phyloP scores from a whole-genome alignment of 2,113 vertebrate genomes.

The Xerus inauris region DNA sequence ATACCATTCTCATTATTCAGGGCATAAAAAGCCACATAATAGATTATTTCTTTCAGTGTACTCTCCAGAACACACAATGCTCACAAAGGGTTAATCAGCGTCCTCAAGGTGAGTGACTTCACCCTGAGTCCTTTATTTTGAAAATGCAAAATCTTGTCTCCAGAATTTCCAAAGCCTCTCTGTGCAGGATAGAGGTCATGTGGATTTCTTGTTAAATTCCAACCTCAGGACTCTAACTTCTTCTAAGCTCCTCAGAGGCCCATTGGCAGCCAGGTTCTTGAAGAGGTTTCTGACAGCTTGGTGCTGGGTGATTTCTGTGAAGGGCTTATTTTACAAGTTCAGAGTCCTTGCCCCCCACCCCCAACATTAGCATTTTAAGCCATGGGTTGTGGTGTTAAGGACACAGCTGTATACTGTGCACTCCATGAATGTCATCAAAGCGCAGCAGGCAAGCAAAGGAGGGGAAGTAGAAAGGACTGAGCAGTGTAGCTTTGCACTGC shows the following conservation, averaged over 20 bases:
- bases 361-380: slow-evolving; percentile 52
- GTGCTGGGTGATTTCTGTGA: background rate
- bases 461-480: background rate
- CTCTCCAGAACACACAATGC: background rate
- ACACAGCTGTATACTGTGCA: slow-evolving; percentile 31
- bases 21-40: background rate
- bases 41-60: background rate
- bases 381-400: slow-evolving; percentile 44
- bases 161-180: slow-evolving; percentile 58
- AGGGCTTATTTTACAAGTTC: background rate
- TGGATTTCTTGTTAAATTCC: slow-evolving; percentile 68
- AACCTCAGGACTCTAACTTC: slow-evolving; percentile 30
- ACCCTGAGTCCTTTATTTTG: slow-evolving; percentile 27
- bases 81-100: background rate
- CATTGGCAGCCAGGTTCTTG: background rate
- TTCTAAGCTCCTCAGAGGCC: slow-evolving; percentile 32
- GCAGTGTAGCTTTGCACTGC: background rate
- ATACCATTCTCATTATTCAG: background rate
- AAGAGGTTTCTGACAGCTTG: slow-evolving; percentile 2
- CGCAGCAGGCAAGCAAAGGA: background rate
- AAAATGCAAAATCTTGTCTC: background rate
- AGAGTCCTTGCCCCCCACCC: background rate
- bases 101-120: background rate
- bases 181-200: slow-evolving; percentile 46
- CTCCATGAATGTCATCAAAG: slow-evolving; percentile 51